Evolutionary conservation across 2,113 vertebrate species (phyloP).

Genomic region (Limnothrissa miodon): DNA sequence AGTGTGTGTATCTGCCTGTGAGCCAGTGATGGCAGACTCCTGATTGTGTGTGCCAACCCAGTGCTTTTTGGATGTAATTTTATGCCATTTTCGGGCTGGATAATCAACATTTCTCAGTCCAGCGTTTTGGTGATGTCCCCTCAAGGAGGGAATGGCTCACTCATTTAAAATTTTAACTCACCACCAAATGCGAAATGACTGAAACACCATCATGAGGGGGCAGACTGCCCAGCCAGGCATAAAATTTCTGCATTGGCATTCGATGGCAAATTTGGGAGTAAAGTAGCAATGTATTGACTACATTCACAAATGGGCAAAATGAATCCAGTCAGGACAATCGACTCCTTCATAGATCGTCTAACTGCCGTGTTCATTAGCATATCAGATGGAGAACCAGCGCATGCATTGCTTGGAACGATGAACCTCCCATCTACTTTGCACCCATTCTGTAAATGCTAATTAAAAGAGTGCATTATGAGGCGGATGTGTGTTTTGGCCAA

Average conservation of each 20-base stretch:
- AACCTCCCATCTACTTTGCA: constrained; percentile 30
- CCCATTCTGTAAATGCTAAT: constrained; percentile 32
- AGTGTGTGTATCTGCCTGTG: background rate
- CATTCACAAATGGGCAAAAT: constrained; percentile 28
- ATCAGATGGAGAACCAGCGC: constrained; percentile 11
- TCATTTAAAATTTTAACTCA: constrained; percentile 29
- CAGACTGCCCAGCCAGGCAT: constrained; percentile 18
- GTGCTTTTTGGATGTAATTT: constrained; percentile 17
- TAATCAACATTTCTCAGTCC: background rate
- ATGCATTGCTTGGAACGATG: constrained; percentile 37
- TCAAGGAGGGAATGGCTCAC: constrained; percentile 33
- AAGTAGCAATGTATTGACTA: constrained; percentile 26
- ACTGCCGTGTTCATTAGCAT: constrained; percentile 24
- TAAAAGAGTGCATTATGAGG: constrained; percentile 14
- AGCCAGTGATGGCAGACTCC: background rate
- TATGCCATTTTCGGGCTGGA: background rate
- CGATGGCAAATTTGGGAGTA: constrained; percentile 11
- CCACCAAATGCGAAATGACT: constrained; percentile 25
- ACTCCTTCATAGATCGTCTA: constrained; percentile 8
- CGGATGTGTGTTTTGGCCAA: constrained; percentile 24
- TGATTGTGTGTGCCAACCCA: background rate
- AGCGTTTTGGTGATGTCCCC: constrained; percentile 28
- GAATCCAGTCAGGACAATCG: constrained; percentile 17
- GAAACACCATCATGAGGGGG: constrained; percentile 23
- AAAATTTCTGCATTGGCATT: constrained; percentile 27